Evolutionary conservation across 1,140 invertebrate genomes (phyloP), one percentile per base, ranked within the genome.

Genomic region (Amphibalanus amphitrite): DNA sequence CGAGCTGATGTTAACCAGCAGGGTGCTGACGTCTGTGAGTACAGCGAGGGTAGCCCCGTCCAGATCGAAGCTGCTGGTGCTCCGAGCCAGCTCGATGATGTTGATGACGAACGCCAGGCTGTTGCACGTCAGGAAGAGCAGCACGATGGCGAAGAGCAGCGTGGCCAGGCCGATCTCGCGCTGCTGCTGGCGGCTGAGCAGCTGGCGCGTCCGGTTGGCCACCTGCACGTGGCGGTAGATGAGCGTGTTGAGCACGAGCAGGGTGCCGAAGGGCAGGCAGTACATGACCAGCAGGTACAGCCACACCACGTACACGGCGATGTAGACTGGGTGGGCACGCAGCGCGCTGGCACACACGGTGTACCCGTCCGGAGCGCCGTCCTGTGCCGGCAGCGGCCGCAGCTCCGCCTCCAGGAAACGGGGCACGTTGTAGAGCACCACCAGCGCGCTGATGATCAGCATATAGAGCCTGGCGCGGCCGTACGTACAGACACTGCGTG

Each of bases 1-100:
- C 76, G 93, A 96, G 82, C 97, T 98, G 76, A 97, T 89, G 30
- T 91, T 96, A 17, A 97, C 93, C 33, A 97, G 83, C n/a, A 97
- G 85, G 80, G 97, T 97, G 74, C 90, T 79, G 28, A 77, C 73
- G 69, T 76, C 73, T 15, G 78, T 80, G 73, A 78, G n/a, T n/a
- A n/a, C n/a, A n/a, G n/a, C n/a, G n/a, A n/a, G n/a, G n/a, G n/a
- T n/a, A n/a, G n/a, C n/a, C n/a, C n/a, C n/a, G n/a, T n/a, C n/a
- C n/a, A n/a, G n/a, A n/a, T n/a, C n/a, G n/a, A n/a, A n/a, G n/a
- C n/a, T n/a, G n/a, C n/a, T n/a, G n/a, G n/a, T n/a, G n/a, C n/a
- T n/a, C n/a, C n/a, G n/a, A n/a, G n/a, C n/a, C n/a, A 78, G 73
- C 72, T 82, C 81, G 33, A 81, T 69, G 67, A 83, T 78, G 73